A percentile compares a stretch with the other conserved stretches of the same genome.
Conservation (phyloP, 2,888 invertebrate genomes). For the Xanthorhoe designata region DNA sequence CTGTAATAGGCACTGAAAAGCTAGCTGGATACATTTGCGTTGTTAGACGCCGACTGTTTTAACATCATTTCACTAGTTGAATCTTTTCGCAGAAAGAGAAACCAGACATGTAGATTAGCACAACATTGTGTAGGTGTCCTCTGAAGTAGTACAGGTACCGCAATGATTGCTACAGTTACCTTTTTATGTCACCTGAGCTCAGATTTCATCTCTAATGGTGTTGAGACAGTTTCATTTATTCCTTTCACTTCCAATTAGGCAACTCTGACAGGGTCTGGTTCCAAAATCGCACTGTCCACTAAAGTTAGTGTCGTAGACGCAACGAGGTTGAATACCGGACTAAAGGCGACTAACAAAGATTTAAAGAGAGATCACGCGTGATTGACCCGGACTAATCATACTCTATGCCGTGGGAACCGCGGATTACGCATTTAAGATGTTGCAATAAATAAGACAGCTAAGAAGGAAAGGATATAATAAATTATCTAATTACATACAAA, state of each 20-base stretch:
- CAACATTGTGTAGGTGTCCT: not conserved
- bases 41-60: not conserved
- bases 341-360: not conserved
- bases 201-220: constrained; percentile 1
- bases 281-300: constrained; percentile 8
- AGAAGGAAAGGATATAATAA: not conserved
- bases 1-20: no score
- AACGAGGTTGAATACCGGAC: constrained; percentile 2
- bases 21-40: not conserved
- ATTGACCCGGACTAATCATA: constrained; percentile 28
- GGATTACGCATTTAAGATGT: not conserved
- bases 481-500: not conserved
- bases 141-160: not conserved
- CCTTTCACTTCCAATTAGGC: constrained; percentile 16
- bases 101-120: not conserved
- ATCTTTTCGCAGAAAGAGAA: not conserved
- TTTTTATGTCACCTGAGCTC: not conserved
- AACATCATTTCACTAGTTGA: not conserved
- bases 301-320: not conserved
- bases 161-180: not conserved
- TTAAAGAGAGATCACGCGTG: constrained; percentile 20
- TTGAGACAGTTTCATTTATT: constrained; percentile 1
- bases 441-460: constrained; percentile 2
- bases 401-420: constrained; percentile 20
- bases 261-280: constrained; percentile 1